phyloP scores from a whole-genome alignment of 2,113 vertebrate genomes.

The Pomatostomus ruficeps region DNA sequence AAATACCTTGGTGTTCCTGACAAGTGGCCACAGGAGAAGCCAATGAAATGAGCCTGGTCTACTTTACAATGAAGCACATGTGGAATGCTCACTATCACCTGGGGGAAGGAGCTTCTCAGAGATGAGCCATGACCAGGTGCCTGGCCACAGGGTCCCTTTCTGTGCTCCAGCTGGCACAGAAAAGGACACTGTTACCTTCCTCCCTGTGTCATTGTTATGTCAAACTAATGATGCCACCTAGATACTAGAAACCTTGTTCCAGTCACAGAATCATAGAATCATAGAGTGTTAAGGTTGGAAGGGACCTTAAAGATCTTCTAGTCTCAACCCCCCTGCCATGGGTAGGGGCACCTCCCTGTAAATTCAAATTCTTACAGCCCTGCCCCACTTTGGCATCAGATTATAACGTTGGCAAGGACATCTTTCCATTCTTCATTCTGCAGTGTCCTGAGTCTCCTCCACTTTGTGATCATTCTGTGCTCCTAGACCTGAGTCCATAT shows the following conservation, averaged over 20 bases:
- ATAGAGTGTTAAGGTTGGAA: neutral
- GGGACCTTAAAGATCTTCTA: neutral
- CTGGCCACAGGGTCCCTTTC: neutral
- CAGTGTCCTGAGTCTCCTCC: neutral
- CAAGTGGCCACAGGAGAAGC: neutral
- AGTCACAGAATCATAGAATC: neutral
- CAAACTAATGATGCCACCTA: neutral
- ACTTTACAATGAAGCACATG: neutral
- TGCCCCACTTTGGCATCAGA: neutral
- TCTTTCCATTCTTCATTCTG: neutral
- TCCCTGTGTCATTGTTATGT: neutral
- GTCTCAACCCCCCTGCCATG: rapidly evolving
- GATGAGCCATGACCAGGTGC: rapidly evolving
- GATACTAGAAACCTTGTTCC: neutral
- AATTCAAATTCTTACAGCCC: neutral
- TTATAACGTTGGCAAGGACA: neutral
- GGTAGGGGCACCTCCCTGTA: neutral
- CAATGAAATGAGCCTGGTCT: neutral
- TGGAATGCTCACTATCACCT: neutral
- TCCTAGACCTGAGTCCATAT: neutral
- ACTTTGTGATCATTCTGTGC: neutral
- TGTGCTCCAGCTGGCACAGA: neutral
- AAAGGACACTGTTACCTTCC: neutral
- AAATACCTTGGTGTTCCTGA: neutral
- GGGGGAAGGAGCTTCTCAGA: neutral